A percentile compares a stretch with the other conserved stretches of the same genome.
Conservation (phyloP, 2,797 vertebrate species). For the Acanthurus tractus region DNA sequence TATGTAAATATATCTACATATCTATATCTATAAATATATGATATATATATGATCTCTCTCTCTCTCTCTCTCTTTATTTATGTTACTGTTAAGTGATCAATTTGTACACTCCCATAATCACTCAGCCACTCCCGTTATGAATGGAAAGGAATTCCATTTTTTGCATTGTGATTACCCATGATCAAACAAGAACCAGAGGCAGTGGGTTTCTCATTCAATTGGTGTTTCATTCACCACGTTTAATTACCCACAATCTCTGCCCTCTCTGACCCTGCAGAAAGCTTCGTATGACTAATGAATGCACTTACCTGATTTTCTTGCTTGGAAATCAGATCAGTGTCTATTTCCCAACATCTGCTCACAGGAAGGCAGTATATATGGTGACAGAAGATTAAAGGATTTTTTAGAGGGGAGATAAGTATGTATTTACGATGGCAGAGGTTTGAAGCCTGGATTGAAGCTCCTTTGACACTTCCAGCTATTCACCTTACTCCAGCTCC, state of each 20-base stretch:
- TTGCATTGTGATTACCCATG: slow-evolving; percentile 48
- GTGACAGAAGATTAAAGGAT: slow-evolving; percentile 61
- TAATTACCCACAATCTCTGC: slow-evolving; percentile 72
- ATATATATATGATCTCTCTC: too few species aligned
- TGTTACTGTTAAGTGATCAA: slow-evolving; percentile 54
- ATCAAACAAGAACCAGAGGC: slow-evolving; percentile 72
- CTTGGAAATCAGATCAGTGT: slow-evolving; percentile 52
- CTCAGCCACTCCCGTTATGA: slow-evolving; percentile 16
- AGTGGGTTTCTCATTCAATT: slow-evolving; percentile 72
- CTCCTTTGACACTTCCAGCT: slow-evolving; percentile 45
- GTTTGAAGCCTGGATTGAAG: slow-evolving; percentile 45
- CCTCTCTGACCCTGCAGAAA: slow-evolving; percentile 71
- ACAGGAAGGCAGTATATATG: slow-evolving; percentile 26
- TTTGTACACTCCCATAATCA: slow-evolving; percentile 55
- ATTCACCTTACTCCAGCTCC: slow-evolving; percentile 28
- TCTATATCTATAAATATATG: too few species aligned
- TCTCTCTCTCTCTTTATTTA: too few species aligned
- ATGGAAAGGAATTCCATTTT: slow-evolving; percentile 61
- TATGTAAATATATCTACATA: too few species aligned
- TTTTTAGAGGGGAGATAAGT: slow-evolving; percentile 10
- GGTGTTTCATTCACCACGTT: slow-evolving; percentile 73
- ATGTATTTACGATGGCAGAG: slow-evolving; percentile 40
- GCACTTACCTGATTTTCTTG: slow-evolving; percentile 61
- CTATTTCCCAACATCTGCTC: slow-evolving; percentile 47
- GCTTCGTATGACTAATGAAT: slow-evolving; percentile 67